These are phyloP conservation scores for Pharmacophagus antenor DNA, from an alignment of 2,888 invertebrate genomes.

Conservation along the genomic window DNA sequence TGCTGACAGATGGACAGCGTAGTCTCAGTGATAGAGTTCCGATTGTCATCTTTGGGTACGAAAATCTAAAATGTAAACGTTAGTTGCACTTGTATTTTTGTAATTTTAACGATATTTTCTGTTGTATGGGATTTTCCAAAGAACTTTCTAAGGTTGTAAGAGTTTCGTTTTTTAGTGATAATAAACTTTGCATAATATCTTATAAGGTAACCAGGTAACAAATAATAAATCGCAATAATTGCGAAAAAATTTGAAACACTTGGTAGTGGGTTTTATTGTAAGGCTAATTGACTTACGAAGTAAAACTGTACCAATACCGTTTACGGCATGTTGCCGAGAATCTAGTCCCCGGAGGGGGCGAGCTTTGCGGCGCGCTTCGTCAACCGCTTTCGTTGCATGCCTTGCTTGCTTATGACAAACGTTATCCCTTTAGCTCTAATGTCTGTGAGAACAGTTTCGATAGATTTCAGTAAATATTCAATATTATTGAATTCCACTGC, in stretches of 20 bases:
- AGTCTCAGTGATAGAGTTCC: no score
- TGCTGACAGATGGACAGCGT: no score
- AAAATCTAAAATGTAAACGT: no score
- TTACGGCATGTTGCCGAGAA: conserved; percentile 62
- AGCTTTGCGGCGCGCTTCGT: conserved; percentile 35
- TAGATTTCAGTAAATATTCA: not conserved
- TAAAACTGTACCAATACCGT: conserved; percentile 52
- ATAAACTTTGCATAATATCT: not conserved
- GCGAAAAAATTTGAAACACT: not conserved
- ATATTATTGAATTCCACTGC: not conserved
- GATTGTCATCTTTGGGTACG: no score
- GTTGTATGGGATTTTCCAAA: no score
- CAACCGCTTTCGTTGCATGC: conserved; percentile 50
- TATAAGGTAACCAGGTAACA: not conserved
- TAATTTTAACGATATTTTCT: no score
- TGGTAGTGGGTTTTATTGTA: conserved; percentile 46
- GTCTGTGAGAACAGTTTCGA: not conserved
- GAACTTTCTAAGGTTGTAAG: no score
- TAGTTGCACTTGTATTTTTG: no score
- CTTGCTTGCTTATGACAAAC: conserved; percentile 44
- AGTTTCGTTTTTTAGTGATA: not conserved
- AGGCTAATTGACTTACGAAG: conserved; percentile 57
- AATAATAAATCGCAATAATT: not conserved
- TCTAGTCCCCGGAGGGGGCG: conserved; percentile 52
- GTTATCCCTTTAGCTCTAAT: conserved; percentile 34